Conservation (phyloP, 2,888 invertebrate species). For the Amphiduros pacificus region DNA sequence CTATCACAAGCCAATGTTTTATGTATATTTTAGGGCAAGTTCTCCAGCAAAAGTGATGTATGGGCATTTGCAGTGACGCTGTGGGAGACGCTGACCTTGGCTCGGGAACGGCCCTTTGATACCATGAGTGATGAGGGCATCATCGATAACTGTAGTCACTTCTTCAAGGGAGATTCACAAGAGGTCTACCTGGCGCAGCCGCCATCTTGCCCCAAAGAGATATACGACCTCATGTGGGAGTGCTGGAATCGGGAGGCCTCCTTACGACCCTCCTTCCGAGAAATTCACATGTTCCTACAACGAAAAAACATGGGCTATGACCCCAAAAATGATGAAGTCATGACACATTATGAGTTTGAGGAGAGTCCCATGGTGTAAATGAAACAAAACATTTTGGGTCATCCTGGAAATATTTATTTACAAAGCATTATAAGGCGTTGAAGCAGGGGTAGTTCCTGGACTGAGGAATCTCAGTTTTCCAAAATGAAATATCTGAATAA, state of each 20-base stretch:
- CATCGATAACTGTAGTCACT: not conserved
- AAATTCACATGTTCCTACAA: constrained; percentile 82
- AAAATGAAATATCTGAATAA: too few species aligned
- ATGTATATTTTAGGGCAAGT: constrained; percentile 71
- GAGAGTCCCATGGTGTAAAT: too few species aligned
- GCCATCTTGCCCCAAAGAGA: constrained; percentile 78
- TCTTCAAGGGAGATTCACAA: not conserved
- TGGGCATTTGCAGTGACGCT: constrained; percentile 90
- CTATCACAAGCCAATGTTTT: too few species aligned
- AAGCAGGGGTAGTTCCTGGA: too few species aligned
- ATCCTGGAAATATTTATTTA: too few species aligned
- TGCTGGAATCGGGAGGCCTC: constrained; percentile 84
- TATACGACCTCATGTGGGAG: constrained; percentile 88
- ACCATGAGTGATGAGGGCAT: not conserved
- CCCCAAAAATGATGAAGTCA: too few species aligned
- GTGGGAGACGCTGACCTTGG: constrained; percentile 81
- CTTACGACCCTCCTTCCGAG: constrained; percentile 82
- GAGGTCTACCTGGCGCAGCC: constrained; percentile 69
- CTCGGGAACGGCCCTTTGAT: constrained; percentile 70
- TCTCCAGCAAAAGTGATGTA: constrained; percentile 83
- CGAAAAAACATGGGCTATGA: constrained; percentile 59
- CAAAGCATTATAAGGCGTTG: too few species aligned
- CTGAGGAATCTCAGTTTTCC: too few species aligned
- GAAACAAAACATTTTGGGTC: too few species aligned
- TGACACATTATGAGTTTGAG: too few species aligned